Evolutionary conservation across 2,888 invertebrate species (phyloP), one percentile per base, ranked within the genome.

Genomic region (Drosophila suboccidentalis): DNA sequence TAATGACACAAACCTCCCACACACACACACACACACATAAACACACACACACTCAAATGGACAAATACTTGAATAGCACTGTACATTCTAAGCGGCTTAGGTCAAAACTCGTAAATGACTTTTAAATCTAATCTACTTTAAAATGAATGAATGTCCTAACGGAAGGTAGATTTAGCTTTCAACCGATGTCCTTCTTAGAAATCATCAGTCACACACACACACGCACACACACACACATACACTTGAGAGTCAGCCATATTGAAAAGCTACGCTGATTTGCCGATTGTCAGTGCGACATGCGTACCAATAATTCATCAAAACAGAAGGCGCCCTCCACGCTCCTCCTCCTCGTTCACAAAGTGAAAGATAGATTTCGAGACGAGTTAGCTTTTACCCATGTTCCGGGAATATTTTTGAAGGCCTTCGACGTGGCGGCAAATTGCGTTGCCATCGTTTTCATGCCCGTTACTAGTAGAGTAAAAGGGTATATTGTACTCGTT

Each of bases 381-480:
- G 66, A 70, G 77, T 75, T 79, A 64, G 51, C 71, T 59, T 64
- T 69, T 26, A 53, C 11, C 70, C 75, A 58, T 46, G 59, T 69
- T 57, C 60, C 44, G 36, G 64, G 50, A 8, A 32, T 17, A 65
- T 72, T 61, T 87, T 89, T 81, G 89, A 87, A 71, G 68, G 63
- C 68, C 82, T 75, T 81, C 87, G 87, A 87, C 78, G 73, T 84
- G 89, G 89, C 89, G 89, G 87, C 83, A 89, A 84, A 84, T 89
- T 83, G 87, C 84, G 87, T 89, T 83, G 71, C 62, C 59, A 47
- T 11, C 39, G 17, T 17, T 36, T 22, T 34, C 17, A 22, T 36
- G 4, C 34, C 38, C 22, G 11, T n/a, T 32, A 17, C 3, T 17
- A 4, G 6, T n/a, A 5, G 8, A 3, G 38, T n/a, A 1, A 0